phyloP scores from a whole-genome alignment of 2,113 vertebrate genomes.

The Prochilodus magdalenae region DNA sequence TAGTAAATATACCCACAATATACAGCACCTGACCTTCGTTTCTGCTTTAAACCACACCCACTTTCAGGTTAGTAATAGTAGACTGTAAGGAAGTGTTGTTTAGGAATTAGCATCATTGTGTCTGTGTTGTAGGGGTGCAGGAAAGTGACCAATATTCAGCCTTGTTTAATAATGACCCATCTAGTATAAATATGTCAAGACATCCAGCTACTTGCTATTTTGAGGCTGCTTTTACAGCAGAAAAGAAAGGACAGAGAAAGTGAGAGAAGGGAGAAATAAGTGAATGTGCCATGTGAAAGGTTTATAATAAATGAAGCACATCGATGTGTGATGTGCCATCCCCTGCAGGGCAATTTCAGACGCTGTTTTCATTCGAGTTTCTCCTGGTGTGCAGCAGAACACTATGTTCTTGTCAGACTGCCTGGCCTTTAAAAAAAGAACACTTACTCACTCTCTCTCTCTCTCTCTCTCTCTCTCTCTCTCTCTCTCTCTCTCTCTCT shows the following conservation, averaged over 20 bases:
- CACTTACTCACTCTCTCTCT: background rate
- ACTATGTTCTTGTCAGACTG: conserved; percentile 53
- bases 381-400: conserved; percentile 38
- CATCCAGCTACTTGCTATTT: background rate
- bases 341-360: conserved; percentile 50
- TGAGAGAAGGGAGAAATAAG: background rate
- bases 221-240: background rate
- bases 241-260: background rate
- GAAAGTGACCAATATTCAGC: background rate
- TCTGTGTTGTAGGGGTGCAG: too few species aligned
- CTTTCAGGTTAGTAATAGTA: too few species aligned
- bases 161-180: background rate
- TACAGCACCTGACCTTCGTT: too few species aligned
- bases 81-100: too few species aligned
- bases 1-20: too few species aligned
- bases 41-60: too few species aligned
- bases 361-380: conserved; percentile 48
- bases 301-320: conserved; percentile 46
- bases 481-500: too few species aligned
- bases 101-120: too few species aligned
- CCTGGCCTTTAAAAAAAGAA: conserved; percentile 44
- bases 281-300: conserved; percentile 4
- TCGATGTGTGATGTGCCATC: conserved; percentile 39
- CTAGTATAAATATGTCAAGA: background rate
- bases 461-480: background rate